Percentiles rank a stretch among this genome's conserved stretches.
Conservation (phyloP, 2,888 invertebrate genomes). For the Pilophorus perplexus region DNA sequence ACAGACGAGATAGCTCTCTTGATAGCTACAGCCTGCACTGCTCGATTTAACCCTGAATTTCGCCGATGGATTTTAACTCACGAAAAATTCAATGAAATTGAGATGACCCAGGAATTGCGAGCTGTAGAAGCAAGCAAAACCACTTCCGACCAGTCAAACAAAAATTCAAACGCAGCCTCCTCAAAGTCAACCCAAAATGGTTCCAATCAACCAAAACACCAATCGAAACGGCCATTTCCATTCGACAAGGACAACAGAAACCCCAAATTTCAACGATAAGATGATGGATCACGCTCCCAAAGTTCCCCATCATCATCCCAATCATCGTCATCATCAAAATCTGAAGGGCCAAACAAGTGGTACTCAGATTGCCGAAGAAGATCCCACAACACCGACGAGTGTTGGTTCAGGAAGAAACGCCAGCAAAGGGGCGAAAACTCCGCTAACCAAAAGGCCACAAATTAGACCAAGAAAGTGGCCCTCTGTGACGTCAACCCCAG, state of each 20-base stretch:
- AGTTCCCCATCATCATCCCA: too few relatives aligned
- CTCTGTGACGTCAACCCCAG: background rate
- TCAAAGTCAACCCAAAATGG: background rate
- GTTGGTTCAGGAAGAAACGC: constrained; percentile 4
- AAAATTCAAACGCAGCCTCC: too few relatives aligned
- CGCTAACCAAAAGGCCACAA: background rate
- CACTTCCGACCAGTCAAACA: background rate
- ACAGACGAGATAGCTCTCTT: background rate
- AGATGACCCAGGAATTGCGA: background rate
- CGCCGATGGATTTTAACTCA: background rate
- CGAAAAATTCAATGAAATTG: background rate
- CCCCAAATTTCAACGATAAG: background rate
- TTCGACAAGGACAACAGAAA: background rate
- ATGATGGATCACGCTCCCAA: too few relatives aligned
- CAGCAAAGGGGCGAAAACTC: background rate
- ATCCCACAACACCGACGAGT: background rate
- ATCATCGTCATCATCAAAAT: background rate
- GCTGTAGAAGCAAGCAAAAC: background rate
- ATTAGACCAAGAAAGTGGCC: constrained; percentile 3
- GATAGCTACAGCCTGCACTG: background rate
- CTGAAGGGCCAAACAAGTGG: background rate
- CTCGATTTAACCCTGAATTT: background rate
- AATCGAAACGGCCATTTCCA: background rate
- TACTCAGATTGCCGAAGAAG: background rate
- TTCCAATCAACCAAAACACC: background rate